Evolutionary conservation across 2,113 vertebrate genomes (phyloP), one percentile per base, ranked within the genome.

Genomic region (Octodon degus): DNA sequence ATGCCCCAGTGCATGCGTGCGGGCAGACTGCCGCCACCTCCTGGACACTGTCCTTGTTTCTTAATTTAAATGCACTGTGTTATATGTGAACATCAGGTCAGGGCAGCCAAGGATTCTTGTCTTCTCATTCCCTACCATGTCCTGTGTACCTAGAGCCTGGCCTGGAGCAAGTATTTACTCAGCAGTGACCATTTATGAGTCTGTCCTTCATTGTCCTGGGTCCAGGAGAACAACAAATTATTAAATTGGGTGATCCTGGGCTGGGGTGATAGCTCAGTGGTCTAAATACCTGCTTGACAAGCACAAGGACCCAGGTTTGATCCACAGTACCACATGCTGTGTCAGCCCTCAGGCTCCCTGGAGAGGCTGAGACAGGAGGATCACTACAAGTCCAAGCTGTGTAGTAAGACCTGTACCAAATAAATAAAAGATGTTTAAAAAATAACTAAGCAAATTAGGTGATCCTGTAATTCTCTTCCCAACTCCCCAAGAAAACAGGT

Each of bases 401-500:
- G 14, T 58, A 58, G 55, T 16, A 58, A 58, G 55, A 17, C 3
- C 55, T 58, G 2, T 58, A 16, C 55, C 55, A 58, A 58, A 19
- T 58, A 58, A 58, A 58, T 58, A 58, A 58, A 58, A 19, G 55
- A 58, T 58, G 17, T 16, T 58, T 19, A 5, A 58, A 19, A 58
- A 58, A 58, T 58, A 16, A 55, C 2, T 55, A 55, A 58, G 5
- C 82, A 67, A 95, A 60, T 50, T 63, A 1, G 14, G 58, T 22
- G 19, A 40, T 43, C 32, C 43, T 76, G 1, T 63, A 32, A 24
- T 90, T 84, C 60, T 90, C 0, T 63, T 24, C 17, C 60, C n/a
- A 93, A 14, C 25, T 95, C 55, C 82, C 68, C 47, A 60, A 90
- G 53, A 87, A 92, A 70, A 27, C 19, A 88, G 89, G 19, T 77